phyloP scores from a whole-genome alignment of 2,797 vertebrate genomes.

The Premnoplex brunnescens region DNA sequence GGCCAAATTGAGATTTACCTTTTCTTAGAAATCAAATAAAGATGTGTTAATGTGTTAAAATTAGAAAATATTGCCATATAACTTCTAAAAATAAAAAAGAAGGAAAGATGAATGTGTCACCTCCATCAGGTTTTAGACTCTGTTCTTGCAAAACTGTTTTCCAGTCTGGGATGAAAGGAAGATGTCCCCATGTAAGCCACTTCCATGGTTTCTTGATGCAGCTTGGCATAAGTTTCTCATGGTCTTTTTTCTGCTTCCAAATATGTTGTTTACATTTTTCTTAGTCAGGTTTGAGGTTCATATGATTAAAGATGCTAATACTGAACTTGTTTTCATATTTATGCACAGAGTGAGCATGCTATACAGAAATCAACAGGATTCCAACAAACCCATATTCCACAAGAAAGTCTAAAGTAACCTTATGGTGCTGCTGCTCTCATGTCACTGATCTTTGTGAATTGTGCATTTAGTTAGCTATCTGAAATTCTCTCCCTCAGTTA shows the following conservation, averaged over 20 bases:
- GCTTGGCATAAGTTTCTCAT: neutral
- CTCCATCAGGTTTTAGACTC: neutral
- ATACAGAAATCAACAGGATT: neutral
- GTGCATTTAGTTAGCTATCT: neutral
- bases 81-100: neutral
- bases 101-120: neutral
- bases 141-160: neutral
- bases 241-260: neutral
- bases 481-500: neutral
- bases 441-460: neutral
- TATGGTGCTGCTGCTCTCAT: neutral
- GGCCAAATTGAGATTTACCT: neutral
- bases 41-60: neutral
- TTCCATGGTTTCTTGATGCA: neutral
- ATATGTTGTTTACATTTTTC: neutral
- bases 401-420: neutral
- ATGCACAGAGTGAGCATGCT: neutral
- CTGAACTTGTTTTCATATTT: neutral
- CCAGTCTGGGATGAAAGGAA: neutral
- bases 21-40: neutral
- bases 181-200: neutral
- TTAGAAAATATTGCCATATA: neutral
- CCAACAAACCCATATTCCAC: neutral
- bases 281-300: neutral
- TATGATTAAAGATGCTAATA: neutral